A percentile compares a stretch with the other conserved stretches of the same genome.
phyloP scores from a whole-genome alignment of 2,888 invertebrate species.

The Elysia crispata region DNA sequence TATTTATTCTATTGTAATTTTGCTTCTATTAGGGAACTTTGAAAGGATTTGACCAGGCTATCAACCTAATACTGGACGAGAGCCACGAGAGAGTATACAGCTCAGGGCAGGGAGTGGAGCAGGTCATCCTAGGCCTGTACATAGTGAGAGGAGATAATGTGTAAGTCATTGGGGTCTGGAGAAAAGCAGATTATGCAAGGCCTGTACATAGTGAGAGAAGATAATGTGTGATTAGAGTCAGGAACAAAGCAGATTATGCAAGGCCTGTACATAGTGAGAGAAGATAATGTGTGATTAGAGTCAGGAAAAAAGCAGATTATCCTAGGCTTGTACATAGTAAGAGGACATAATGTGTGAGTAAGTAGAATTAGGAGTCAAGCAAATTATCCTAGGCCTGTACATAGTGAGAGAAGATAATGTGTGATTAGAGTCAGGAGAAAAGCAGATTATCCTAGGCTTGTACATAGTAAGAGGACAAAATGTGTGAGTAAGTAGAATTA shows the following conservation, averaged over 20 bases:
- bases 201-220: too few species aligned
- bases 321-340: too few species aligned
- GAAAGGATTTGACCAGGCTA: slow-evolving; percentile 99
- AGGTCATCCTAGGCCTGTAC: slow-evolving; percentile 96
- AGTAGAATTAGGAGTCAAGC: too few species aligned
- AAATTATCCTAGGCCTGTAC: too few species aligned
- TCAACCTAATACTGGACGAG: slow-evolving; percentile 97
- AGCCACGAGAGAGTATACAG: slow-evolving; percentile 99
- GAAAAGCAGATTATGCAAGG: too few species aligned
- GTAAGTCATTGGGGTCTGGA: slow-evolving; percentile 79
- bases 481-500: slow-evolving; percentile 85
- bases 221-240: too few species aligned
- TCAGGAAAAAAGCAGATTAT: too few species aligned
- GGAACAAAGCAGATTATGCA: too few species aligned
- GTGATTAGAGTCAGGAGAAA: slow-evolving; percentile 92
- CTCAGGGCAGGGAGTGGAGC: slow-evolving; percentile 92
- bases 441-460: slow-evolving; percentile 95
- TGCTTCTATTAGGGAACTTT: slow-evolving; percentile 86
- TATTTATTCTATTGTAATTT: background rate
- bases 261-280: too few species aligned
- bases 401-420: too few species aligned
- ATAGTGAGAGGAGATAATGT: slow-evolving; percentile 99
- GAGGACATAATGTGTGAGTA: too few species aligned
- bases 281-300: too few species aligned
- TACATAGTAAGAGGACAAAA: slow-evolving; percentile 99